phyloP scores from a whole-genome alignment of 1,140 invertebrate species.

The Panonychus citri region DNA sequence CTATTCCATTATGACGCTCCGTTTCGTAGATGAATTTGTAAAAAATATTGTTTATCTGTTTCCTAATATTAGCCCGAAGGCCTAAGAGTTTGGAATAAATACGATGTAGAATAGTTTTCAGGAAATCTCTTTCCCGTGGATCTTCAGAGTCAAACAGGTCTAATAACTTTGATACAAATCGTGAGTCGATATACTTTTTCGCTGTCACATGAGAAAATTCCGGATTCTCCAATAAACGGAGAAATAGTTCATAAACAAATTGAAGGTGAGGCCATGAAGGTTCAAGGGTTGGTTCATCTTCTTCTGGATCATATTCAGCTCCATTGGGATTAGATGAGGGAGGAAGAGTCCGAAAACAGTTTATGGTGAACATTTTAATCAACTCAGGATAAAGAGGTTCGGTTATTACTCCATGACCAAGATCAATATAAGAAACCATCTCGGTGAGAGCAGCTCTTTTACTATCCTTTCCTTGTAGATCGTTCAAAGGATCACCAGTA shows the following conservation, averaged over 20 bases:
- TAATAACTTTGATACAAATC: conserved; percentile 90
- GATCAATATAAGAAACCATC: conserved; percentile 83
- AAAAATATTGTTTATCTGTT: conserved; percentile 99
- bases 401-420: conserved; percentile 71
- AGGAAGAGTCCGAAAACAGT: conserved; percentile 81
- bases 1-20: conserved; percentile 97
- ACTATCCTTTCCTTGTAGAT: conserved; percentile 98
- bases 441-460: conserved; percentile 88
- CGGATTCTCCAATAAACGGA: conserved; percentile 29
- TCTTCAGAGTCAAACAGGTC: conserved; percentile 99
- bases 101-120: conserved; percentile 95
- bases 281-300: conserved; percentile 95
- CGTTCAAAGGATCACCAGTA: conserved; percentile 82
- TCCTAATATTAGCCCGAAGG: conserved; percentile 91
- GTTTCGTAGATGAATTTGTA: conserved; percentile 97
- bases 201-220: conserved; percentile 92
- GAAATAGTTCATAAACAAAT: conserved; percentile 32
- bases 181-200: conserved; percentile 96
- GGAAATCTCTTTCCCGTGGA: conserved; percentile 90
- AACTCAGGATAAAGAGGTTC: conserved; percentile 40
- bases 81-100: conserved; percentile 99
- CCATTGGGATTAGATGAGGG: conserved; percentile 66
- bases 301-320: conserved; percentile 90
- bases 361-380: conserved; percentile 22
- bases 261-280: conserved; percentile 97